These are phyloP conservation scores for Danionella dracula DNA, from an alignment of 2,797 vertebrate species.

Conservation along the genomic window DNA sequence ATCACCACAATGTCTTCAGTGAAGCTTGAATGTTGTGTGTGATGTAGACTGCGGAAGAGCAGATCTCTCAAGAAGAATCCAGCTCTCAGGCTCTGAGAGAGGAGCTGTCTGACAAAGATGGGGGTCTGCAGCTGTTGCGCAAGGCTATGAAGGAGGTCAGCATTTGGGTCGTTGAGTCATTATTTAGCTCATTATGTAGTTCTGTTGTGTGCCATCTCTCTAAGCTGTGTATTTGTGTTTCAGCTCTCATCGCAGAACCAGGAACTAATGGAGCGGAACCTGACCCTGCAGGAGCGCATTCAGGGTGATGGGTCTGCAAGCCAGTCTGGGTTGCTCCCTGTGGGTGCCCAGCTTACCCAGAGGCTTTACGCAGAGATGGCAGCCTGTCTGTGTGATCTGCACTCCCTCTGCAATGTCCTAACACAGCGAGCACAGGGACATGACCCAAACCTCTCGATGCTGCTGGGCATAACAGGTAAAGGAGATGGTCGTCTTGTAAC, in stretches of 20 bases:
- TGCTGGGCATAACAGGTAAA: conserved; percentile 90
- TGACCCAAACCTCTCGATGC: conserved; percentile 92
- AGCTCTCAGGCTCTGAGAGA: conserved; percentile 82
- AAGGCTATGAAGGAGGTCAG: conserved; percentile 86
- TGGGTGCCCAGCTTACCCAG: conserved; percentile 67
- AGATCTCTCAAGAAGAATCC: conserved; percentile 85
- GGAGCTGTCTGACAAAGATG: conserved; percentile 79
- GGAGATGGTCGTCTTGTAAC: no score
- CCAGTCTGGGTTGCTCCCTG: conserved; percentile 52
- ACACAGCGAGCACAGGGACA: conserved; percentile 89
- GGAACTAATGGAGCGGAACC: conserved; percentile 90
- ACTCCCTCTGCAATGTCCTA: conserved; percentile 88
- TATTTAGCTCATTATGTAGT: no score
- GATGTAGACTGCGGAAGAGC: conserved; percentile 79
- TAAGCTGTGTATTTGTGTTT: conserved; percentile 22
- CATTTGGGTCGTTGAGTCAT: no score
- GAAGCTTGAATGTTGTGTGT: no score
- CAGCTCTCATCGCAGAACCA: conserved; percentile 93
- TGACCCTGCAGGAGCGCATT: conserved; percentile 86
- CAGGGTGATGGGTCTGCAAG: conserved; percentile 57
- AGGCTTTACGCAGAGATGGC: conserved; percentile 80
- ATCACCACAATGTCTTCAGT: no score
- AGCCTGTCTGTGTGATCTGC: conserved; percentile 83
- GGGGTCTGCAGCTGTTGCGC: conserved; percentile 76
- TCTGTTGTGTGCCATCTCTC: no score